phyloP scores from a whole-genome alignment of 2,113 vertebrate genomes.

The Cavia porcellus region DNA sequence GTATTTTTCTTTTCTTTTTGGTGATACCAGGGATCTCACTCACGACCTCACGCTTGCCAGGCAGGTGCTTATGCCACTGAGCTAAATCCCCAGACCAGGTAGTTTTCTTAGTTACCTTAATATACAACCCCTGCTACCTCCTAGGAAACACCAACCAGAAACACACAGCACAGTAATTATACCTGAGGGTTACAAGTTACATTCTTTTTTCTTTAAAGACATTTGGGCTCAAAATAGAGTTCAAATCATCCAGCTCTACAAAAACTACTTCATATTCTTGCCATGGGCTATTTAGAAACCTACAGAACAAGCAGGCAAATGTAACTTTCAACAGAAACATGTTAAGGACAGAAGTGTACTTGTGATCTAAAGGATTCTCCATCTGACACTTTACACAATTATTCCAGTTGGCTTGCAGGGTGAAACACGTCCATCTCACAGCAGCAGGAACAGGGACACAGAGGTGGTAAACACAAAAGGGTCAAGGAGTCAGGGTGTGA shows the following conservation, averaged over 20 bases:
- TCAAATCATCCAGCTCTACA: background rate
- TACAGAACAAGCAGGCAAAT: background rate
- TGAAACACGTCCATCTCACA: conserved; percentile 37
- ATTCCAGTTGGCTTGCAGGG: background rate
- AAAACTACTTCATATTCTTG: conserved; percentile 31
- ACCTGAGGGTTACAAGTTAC: background rate
- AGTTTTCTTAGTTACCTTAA: conserved; percentile 48
- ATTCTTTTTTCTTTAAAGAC: background rate
- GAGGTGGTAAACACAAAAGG: background rate
- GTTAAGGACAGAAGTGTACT: conserved; percentile 8
- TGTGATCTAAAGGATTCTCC: conserved; percentile 1
- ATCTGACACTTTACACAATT: background rate
- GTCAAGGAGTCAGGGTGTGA: background rate
- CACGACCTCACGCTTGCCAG: too few relatives aligned
- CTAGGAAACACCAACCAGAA: background rate
- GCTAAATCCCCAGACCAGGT: too few relatives aligned
- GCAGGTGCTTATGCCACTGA: too few relatives aligned
- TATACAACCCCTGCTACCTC: background rate
- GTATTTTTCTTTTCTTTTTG: too few relatives aligned
- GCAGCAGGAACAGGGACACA: background rate
- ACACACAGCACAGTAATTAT: conserved; percentile 4
- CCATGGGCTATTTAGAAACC: background rate
- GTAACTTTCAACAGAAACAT: conserved; percentile 30
- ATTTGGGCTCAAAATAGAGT: conserved; percentile 42
- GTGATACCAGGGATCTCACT: too few relatives aligned